A percentile compares a stretch with the other conserved stretches of the same genome.
Conservation (phyloP, 2,888 invertebrate genomes). For the Marronus borbonicus region DNA sequence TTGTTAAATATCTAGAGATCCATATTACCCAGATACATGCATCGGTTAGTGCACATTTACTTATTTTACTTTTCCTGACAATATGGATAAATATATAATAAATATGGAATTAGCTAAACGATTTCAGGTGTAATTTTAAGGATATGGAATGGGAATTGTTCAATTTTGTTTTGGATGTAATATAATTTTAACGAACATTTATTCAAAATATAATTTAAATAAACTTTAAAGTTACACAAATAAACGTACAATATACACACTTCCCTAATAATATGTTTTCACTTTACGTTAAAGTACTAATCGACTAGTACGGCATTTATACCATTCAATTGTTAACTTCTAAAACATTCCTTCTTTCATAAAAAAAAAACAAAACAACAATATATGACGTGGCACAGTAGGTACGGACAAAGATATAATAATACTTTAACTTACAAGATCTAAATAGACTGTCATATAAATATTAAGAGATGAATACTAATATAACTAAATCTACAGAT, state of each 20-base stretch:
- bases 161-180: no score
- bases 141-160: no score
- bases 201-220: conserved; percentile 29
- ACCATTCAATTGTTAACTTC: conserved; percentile 35
- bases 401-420: conserved; percentile 42
- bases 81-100: no score
- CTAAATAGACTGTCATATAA: not conserved
- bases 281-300: conserved; percentile 41
- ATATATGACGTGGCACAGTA: conserved; percentile 49
- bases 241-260: conserved; percentile 22
- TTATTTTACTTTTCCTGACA: no score
- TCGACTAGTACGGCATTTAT: conserved; percentile 43
- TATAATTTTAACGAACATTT: not conserved
- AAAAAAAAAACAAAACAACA: conserved; percentile 48
- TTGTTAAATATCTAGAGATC: no score
- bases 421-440: conserved; percentile 43
- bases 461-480: not conserved
- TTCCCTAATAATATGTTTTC: conserved; percentile 19
- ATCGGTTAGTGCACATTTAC: no score
- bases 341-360: conserved; percentile 27
- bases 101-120: no score
- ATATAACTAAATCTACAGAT: conserved; percentile 19
- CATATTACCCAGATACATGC: no score
- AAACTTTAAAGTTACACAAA: conserved; percentile 9
- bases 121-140: no score